A percentile compares a stretch with the other conserved stretches of the same genome.
These are phyloP conservation scores for Tenthredo distinguenda DNA, from an alignment of 2,888 invertebrate genomes.

Conservation along the genomic window DNA sequence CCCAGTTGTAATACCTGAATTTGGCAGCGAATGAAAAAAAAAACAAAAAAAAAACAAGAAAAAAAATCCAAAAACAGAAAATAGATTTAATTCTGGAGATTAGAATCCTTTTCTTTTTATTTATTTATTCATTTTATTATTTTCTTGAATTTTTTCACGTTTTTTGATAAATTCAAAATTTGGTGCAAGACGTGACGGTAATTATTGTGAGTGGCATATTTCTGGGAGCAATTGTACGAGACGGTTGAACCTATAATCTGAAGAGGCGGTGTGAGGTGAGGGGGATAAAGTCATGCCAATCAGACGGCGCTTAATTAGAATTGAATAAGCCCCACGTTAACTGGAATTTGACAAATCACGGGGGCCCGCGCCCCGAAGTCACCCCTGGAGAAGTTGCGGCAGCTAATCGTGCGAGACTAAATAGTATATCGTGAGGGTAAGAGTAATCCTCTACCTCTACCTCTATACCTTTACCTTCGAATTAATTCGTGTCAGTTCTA, in stretches of 20 bases:
- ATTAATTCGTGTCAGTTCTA: slow-evolving; percentile 44
- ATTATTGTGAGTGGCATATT: slow-evolving; percentile 20
- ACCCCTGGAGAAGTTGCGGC: slow-evolving; percentile 36
- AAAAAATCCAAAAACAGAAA: neutral
- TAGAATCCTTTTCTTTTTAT: neutral
- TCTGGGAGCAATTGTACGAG: neutral
- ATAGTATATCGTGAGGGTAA: slow-evolving; percentile 43
- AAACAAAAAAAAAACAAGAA: neutral
- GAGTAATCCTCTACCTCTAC: slow-evolving; percentile 22
- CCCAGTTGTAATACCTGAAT: neutral
- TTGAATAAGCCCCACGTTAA: slow-evolving; percentile 46
- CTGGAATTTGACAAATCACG: slow-evolving; percentile 50
- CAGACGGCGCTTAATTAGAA: slow-evolving; percentile 48
- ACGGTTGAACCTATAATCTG: neutral
- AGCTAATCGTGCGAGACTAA: slow-evolving; percentile 49
- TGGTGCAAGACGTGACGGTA: neutral
- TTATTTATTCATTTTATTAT: neutral
- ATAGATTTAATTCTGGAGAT: neutral
- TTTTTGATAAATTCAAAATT: neutral
- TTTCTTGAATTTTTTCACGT: neutral
- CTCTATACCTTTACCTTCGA: slow-evolving; percentile 7
- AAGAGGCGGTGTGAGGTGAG: neutral
- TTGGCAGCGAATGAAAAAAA: neutral
- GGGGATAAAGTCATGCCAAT: neutral
- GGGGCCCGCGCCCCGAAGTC: neutral